Conservation (phyloP, 2,888 invertebrate genomes). For the Tinea semifulvella region DNA sequence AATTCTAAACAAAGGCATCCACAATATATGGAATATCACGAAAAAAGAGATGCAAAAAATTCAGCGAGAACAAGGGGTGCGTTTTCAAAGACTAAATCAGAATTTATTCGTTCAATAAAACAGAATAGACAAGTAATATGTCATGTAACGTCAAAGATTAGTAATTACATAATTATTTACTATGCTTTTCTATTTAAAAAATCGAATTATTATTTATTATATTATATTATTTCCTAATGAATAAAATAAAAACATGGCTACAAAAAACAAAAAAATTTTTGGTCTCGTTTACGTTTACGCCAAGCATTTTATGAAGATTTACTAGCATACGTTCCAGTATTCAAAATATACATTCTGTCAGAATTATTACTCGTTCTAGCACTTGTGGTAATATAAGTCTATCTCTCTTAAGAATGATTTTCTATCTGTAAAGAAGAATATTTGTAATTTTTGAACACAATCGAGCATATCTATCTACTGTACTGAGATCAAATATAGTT, state of each 20-base stretch:
- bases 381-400: no score
- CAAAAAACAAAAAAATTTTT: not conserved
- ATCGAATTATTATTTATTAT: not conserved
- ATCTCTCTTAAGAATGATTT: no score
- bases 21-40: not conserved
- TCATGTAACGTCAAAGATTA: not conserved
- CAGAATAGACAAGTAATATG: conserved; percentile 5
- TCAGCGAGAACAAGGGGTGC: conserved; percentile 13
- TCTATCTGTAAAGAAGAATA: no score
- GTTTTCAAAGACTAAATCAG: conserved; percentile 9
- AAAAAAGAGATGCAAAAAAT: conserved; percentile 9
- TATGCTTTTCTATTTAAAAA: not conserved
- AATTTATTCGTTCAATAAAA: not conserved
- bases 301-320: no score
- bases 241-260: not conserved
- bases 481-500: not conserved
- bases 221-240: no score
- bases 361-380: no score
- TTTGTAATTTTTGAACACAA: no score
- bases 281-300: no score
- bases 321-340: no score
- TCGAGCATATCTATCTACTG: no score
- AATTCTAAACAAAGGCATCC: conserved; percentile 2
- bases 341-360: no score
- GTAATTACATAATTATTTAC: not conserved